Base-by-base conservation (phyloP, 2,113 vertebrate species). In the Hypocryptadius cinnamomeus region DNA sequence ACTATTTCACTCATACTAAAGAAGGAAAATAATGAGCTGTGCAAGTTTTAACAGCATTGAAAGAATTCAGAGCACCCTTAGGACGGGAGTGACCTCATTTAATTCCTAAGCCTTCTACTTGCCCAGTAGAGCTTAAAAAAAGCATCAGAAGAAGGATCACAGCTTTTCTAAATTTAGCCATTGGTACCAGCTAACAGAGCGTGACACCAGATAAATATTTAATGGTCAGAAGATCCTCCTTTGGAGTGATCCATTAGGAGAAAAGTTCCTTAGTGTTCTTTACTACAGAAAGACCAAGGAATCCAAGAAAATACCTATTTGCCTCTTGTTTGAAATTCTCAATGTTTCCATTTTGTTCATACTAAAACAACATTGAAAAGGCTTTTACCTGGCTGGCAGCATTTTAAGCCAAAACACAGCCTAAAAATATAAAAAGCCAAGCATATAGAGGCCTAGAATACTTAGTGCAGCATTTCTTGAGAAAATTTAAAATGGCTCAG, bases 91-190 rank as follows among this genome's bases (percentile, higher is more conserved):
- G 95, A 95, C 93, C 93, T 95, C 77, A 76, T 96, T 96, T 94
- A 95, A 96, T 87, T 92, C 91, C 82, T 96, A 94, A 96, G 89
- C 91, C 85, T 83, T 87, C 72, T 83, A 42, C 79, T 90, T 89
- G 85, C 47, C 87, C 78, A 51, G 54, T 61, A 85, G 88, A 91
- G 79, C 90, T 96, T 89, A 91, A 92, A 94, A 79, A 86, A 70
- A 94, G 90, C 71, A 78, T 64, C 92, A 87, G 80, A 79, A 87
- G 90, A 85, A 94, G 91, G 93, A 94, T 94, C 95, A 89, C 65
- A 83, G 64, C 65, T 76, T 87, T 91, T 90, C 96, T 96, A 97
- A 95, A 93, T 92, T 92, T 96, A 97, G 91, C 59, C 68, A 13
- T 50, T 87, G 88, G 78, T 89, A 78, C 51, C 79, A 86, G 82